These are phyloP conservation scores for Bibio marci DNA, from an alignment of 2,888 invertebrate species.

Conservation along the genomic window DNA sequence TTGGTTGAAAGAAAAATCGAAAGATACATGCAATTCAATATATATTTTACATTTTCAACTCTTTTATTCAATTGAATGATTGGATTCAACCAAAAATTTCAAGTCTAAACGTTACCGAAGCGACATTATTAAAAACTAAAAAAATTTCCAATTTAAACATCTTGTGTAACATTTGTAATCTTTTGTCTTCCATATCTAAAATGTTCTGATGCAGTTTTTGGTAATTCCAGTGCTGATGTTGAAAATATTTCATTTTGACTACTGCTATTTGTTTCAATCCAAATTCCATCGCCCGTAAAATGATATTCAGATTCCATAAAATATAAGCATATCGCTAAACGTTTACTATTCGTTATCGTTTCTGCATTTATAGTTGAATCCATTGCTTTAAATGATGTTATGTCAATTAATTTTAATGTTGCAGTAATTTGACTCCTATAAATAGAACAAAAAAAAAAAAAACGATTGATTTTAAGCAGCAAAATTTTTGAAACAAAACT, in stretches of 20 bases:
- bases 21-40: too few species aligned
- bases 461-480: neutral
- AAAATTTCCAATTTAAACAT: too few species aligned
- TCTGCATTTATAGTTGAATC: constrained; percentile 16
- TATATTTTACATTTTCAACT: too few species aligned
- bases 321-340: constrained; percentile 49
- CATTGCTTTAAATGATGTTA: constrained; percentile 13
- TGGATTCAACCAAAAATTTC: too few species aligned
- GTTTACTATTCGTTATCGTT: constrained; percentile 33
- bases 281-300: constrained; percentile 60
- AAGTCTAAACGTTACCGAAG: too few species aligned
- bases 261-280: constrained; percentile 29
- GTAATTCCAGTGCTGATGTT: too few species aligned
- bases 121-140: too few species aligned
- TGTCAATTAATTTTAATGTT: constrained; percentile 5
- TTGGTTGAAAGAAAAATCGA: too few species aligned
- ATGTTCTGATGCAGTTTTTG: too few species aligned
- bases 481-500: constrained; percentile 16
- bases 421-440: neutral
- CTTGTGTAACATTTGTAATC: too few species aligned
- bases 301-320: constrained; percentile 53
- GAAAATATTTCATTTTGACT: constrained; percentile 13
- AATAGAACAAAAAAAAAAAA: neutral
- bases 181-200: too few species aligned
- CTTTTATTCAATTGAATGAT: too few species aligned